Evolutionary conservation across 1,140 invertebrate genomes (phyloP).

Genomic region (Lepidurus arcticus): DNA sequence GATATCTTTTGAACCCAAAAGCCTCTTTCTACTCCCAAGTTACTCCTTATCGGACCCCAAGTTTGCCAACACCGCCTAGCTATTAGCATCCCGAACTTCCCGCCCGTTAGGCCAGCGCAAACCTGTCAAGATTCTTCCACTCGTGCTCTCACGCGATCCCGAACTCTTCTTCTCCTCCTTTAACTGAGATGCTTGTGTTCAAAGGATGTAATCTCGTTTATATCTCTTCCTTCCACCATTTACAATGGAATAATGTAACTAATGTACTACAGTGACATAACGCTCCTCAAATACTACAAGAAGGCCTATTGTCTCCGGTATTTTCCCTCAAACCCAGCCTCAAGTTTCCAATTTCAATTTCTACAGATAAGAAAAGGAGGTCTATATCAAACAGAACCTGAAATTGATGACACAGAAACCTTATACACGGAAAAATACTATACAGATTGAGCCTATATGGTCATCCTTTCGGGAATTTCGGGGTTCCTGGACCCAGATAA

Average conservation of each 20-base stretch:
- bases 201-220: not conserved
- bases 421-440: not conserved
- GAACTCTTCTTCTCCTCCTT: not conserved
- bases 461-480: not conserved
- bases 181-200: not conserved
- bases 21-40: not conserved
- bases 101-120: not conserved
- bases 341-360: too few species aligned
- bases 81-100: slow-evolving; percentile 4
- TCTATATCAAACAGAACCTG: not conserved
- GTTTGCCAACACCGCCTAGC: slow-evolving; percentile 20
- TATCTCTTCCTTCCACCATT: too few species aligned
- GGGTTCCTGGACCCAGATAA: not conserved
- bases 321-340: too few species aligned
- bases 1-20: not conserved
- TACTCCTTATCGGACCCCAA: slow-evolving; percentile 7
- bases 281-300: too few species aligned
- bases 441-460: not conserved
- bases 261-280: too few species aligned
- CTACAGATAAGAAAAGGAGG: not conserved
- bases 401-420: not conserved
- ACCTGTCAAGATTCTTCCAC: not conserved
- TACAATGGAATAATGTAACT: too few species aligned
- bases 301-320: too few species aligned
- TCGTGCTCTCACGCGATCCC: not conserved